Base-by-base conservation (phyloP, 2,888 invertebrate species). In the Cyrtodaria siliqua region DNA sequence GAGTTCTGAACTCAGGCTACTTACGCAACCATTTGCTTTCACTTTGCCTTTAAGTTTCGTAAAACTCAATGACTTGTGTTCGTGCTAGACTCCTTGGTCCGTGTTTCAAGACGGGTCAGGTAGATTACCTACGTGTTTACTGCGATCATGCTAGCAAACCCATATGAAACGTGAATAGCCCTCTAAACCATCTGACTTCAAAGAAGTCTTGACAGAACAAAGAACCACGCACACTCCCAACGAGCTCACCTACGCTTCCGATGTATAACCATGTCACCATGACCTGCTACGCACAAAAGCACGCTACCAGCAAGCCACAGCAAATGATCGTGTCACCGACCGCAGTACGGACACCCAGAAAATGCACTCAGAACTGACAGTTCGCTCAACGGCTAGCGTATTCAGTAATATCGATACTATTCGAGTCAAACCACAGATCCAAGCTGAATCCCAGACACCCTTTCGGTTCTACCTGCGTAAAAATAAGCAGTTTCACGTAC, bases 91-190 rank as follows among this genome's bases (percentile, higher is more conserved):
- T 95, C 95, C 95, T 95, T 95, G 95, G 95, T 95, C 95, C 95
- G 95, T 95, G 95, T 95, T 95, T 95, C 95, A 95, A 95, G 95
- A 95, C 95, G 95, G 95, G 95, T 95, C 95, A 95, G 86, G 84
- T 83, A 82, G 86, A 79, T 59, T 57, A 62, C 82, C 87, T 77
- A 76, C 82, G 77, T 71, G 59, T 67, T 64, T 60, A 29, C 59
- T 44, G 57, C 52, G 73, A 73, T 71, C 72, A n/a, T 76, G 80
- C 76, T 38, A 70, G 75, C 83, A 76, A 77, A n/a, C n/a, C n/a
- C n/a, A n/a, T n/a, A n/a, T n/a, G n/a, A n/a, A n/a, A n/a, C n/a
- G n/a, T n/a, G n/a, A n/a, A n/a, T n/a, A n/a, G n/a, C n/a, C n/a
- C n/a, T n/a, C n/a, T n/a, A n/a, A n/a, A n/a, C n/a, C n/a, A n/a